phyloP scores from a whole-genome alignment of 2,113 vertebrate species.

The Gallinago undulata region DNA sequence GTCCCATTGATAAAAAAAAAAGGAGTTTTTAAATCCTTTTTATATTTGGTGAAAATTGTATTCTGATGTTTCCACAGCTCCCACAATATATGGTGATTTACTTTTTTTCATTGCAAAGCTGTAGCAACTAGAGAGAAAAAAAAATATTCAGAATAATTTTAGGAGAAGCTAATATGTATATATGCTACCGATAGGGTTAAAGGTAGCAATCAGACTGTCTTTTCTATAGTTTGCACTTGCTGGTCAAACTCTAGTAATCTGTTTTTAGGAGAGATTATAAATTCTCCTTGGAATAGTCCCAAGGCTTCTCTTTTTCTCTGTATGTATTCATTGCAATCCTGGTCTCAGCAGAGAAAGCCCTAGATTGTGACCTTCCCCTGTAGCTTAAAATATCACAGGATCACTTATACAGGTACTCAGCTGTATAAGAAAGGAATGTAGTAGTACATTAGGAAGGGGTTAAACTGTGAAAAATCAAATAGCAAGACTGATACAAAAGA shows the following conservation, averaged over 20 bases:
- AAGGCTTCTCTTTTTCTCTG: neutral
- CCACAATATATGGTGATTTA: neutral
- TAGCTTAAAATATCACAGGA: neutral
- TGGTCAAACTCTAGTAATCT: neutral
- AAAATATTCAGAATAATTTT: neutral
- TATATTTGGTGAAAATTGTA: neutral
- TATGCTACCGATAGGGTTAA: neutral
- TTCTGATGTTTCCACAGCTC: neutral
- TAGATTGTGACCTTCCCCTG: neutral
- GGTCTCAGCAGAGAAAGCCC: neutral
- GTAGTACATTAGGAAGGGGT: neutral
- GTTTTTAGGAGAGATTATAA: neutral
- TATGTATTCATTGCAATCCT: neutral
- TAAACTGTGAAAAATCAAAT: neutral
- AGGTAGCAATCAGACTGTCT: neutral
- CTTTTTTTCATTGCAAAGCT: neutral
- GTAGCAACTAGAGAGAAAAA: neutral
- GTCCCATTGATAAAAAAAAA: neutral
- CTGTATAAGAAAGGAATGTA: neutral
- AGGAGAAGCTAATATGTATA: neutral
- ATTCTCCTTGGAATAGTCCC: neutral
- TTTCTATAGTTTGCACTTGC: neutral
- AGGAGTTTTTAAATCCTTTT: neutral
- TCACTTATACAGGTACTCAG: neutral
- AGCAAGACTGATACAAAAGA: neutral